phyloP scores from a whole-genome alignment of 2,113 vertebrate genomes.

The Eurystomus gularis region DNA sequence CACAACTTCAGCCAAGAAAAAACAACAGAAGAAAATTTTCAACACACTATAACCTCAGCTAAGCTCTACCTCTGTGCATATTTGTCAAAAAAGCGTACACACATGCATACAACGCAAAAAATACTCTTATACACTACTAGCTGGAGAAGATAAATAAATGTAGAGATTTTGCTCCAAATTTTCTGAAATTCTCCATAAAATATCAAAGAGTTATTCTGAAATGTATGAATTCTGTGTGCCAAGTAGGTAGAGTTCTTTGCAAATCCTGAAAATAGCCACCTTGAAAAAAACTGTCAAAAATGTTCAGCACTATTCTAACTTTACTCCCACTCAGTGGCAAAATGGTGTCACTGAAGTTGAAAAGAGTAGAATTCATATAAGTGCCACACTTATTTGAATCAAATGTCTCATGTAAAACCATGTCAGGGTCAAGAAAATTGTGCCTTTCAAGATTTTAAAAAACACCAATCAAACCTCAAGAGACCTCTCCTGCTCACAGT shows the following conservation, averaged over 20 bases:
- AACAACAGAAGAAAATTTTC: background rate
- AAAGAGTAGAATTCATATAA: constrained; percentile 24
- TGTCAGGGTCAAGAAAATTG: background rate
- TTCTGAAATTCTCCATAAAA: background rate
- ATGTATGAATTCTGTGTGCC: background rate
- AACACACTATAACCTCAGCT: background rate
- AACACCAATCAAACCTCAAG: background rate
- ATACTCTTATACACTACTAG: background rate
- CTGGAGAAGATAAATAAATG: background rate
- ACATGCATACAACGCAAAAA: background rate
- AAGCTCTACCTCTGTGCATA: background rate
- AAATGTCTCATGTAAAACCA: background rate
- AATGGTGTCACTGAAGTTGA: background rate
- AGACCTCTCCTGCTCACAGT: background rate
- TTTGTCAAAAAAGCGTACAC: background rate
- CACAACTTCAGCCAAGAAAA: background rate
- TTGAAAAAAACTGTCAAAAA: background rate
- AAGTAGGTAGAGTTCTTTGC: background rate
- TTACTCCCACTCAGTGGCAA: background rate
- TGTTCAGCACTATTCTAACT: background rate
- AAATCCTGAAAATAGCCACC: background rate
- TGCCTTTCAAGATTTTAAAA: background rate
- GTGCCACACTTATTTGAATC: background rate
- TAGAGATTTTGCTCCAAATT: background rate
- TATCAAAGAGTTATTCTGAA: background rate